phyloP scores from a whole-genome alignment of 2,888 invertebrate genomes.

The Tuta absoluta region DNA sequence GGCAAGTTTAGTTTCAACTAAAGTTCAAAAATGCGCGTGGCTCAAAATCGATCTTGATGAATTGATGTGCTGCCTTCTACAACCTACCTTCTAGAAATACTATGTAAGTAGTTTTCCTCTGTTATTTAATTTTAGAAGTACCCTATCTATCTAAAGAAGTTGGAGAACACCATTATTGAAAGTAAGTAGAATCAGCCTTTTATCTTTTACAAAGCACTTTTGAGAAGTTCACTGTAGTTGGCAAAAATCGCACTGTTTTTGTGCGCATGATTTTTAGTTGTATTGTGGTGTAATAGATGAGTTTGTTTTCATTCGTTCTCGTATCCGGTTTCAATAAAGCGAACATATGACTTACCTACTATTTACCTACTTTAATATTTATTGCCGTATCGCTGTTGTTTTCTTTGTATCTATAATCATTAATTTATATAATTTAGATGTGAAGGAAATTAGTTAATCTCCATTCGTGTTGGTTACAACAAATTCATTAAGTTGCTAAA shows the following conservation, averaged over 20 bases:
- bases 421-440: no score
- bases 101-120: not conserved
- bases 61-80: not conserved
- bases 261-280: conserved; percentile 16
- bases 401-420: no score
- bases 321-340: not conserved
- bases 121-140: no score
- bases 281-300: no score
- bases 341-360: no score
- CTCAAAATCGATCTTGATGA: not conserved
- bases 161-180: not conserved
- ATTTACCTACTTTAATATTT: no score
- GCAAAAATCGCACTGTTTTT: conserved; percentile 17
- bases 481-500: no score
- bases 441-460: no score
- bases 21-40: conserved; percentile 1
- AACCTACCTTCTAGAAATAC: not conserved
- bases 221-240: not conserved
- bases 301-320: not conserved
- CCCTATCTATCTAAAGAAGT: not conserved
- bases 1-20: conserved; percentile 9
- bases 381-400: no score
- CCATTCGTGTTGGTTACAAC: no score
- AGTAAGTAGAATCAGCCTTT: conserved; percentile 1
- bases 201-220: not conserved